Conservation (phyloP, 37 sponge, comb jelly and placozoan species). For the Agelas oroides region DNA sequence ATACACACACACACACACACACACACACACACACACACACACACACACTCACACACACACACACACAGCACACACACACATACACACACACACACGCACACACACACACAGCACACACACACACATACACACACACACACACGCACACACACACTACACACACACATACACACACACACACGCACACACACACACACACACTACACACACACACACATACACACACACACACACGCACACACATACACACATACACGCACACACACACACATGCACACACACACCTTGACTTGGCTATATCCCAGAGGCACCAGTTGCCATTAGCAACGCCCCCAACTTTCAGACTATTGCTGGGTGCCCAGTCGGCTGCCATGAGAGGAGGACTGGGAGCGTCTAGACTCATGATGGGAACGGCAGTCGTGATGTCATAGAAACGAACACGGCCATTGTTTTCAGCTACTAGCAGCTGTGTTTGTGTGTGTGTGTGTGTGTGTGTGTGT, state of each 20-base stretch:
- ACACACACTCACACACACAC: too few relatives aligned
- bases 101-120: too few relatives aligned
- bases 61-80: too few relatives aligned
- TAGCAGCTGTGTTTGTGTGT: constrained; percentile 50
- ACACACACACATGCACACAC: constrained; percentile 15
- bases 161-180: too few relatives aligned
- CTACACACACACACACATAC: constrained; percentile 7
- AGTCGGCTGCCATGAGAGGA: constrained; percentile 53
- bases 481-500: constrained; percentile 34
- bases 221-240: constrained; percentile 31
- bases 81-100: too few relatives aligned
- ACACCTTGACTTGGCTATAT: constrained; percentile 61
- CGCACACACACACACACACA: background rate
- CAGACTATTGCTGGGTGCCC: constrained; percentile 66
- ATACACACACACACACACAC: too few relatives aligned
- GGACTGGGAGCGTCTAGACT: constrained; percentile 26
- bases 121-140: too few relatives aligned
- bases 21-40: too few relatives aligned
- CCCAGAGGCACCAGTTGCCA: constrained; percentile 73
- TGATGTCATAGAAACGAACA: constrained; percentile 52
- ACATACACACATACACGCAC: constrained; percentile 24
- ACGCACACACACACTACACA: too few relatives aligned
- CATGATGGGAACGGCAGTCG: constrained; percentile 50
- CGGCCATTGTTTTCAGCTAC: constrained; percentile 69
- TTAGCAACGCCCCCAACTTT: constrained; percentile 61